Conservation (phyloP, 1,140 invertebrate genomes). For the Ladona fulva region DNA sequence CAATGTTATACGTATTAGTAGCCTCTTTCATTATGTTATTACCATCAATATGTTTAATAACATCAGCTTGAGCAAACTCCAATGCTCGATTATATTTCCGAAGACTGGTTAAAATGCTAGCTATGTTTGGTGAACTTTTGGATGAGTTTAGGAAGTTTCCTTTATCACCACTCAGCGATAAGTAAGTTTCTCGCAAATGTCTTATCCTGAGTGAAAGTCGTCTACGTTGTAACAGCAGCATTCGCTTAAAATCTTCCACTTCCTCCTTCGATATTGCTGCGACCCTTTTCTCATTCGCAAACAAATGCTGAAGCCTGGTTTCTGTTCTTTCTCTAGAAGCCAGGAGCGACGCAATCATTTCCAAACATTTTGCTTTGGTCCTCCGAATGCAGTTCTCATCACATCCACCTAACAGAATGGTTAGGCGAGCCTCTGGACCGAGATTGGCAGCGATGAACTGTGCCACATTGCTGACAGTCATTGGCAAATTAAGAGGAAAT, state of each 20-base stretch:
- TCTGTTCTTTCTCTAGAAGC: background rate
- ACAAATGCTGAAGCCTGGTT: background rate
- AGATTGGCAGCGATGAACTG: slow-evolving; percentile 63
- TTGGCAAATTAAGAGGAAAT: slow-evolving; percentile 50
- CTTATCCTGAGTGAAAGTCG: background rate
- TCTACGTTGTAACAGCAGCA: background rate
- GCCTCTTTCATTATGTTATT: too few relatives aligned
- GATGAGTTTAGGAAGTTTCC: background rate
- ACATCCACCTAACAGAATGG: slow-evolving; percentile 32
- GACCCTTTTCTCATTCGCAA: background rate
- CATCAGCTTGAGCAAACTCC: background rate
- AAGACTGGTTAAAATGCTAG: background rate
- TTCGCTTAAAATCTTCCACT: background rate
- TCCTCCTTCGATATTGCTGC: background rate
- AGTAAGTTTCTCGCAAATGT: background rate
- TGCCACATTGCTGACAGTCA: slow-evolving; percentile 57
- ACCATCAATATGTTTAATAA: background rate
- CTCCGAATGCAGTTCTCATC: background rate
- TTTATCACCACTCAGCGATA: background rate
- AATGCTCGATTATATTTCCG: background rate
- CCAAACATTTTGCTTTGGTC: background rate
- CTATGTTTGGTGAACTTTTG: background rate
- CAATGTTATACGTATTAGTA: too few relatives aligned
- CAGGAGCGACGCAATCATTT: background rate
- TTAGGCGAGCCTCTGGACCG: slow-evolving; percentile 34